Evolutionary conservation across 2,888 invertebrate genomes (phyloP), one percentile per base, ranked within the genome.

Genomic region (Diarsia mendica): DNA sequence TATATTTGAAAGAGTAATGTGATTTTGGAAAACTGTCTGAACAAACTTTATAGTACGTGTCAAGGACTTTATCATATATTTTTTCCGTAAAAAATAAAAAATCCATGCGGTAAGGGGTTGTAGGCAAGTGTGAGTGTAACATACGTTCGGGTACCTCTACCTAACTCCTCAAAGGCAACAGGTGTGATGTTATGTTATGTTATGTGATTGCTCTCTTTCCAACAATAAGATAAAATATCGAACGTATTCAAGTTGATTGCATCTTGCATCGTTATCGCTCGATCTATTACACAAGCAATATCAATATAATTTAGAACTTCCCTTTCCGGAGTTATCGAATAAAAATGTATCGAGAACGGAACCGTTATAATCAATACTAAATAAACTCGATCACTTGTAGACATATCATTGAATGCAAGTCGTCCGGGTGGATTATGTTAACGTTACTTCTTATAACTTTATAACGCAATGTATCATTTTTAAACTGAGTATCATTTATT

Each of bases 311-410:
- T 67, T 33, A 13, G 2, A 44, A 80, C 44, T 67, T 75, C 61
- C 49, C 82, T 58, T 77, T 82, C 67, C 83, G 55, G 61, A 67
- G 33, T 60, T 60, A 49, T 58, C 20, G 15, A 75, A 28, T 1
- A 39, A 75, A 8, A 75, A 80, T 67, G 33, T 67, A 64, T 80
- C n/a, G 60, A 72, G 39, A 77, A 61, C 74, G 74, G 46, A 77
- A 39, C 39, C 13, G 23, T 51, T 18, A 15, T 18, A 60, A 28
- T n/a, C 13, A 8, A 60, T 13, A 6, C 9, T 51, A 10, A 65
- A 72, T 65, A 61, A 53, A 80, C 65, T 66, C 51, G 60, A 53
- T 13, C 60, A 53, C 51, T 53, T 60, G 13, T 65, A n/a, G 51
- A 23, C 8, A 46, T 44, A 33, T 49, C 20, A n/a, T 46, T 9